Evolutionary conservation across 1,140 invertebrate species (phyloP).

Genomic region (Dufourea novaeangliae): DNA sequence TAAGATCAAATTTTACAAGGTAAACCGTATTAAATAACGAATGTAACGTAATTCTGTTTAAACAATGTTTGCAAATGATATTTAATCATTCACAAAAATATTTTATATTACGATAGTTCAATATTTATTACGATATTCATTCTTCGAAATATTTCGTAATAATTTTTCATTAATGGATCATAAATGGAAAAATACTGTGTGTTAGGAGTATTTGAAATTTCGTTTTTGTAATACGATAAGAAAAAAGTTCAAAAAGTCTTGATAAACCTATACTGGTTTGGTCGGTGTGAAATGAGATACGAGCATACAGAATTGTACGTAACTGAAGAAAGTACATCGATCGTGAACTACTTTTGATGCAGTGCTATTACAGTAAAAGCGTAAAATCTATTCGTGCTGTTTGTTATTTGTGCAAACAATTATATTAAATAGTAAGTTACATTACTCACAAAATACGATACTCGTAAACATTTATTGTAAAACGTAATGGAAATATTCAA

Average conservation of each 20-base stretch:
- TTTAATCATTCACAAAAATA: too few species aligned
- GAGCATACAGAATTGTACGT: not conserved
- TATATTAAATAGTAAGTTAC: not conserved
- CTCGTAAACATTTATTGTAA: not conserved
- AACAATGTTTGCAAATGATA: too few species aligned
- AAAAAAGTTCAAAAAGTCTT: not conserved
- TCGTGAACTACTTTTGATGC: slow-evolving; percentile 18
- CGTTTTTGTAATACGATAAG: not conserved
- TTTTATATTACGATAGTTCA: not conserved
- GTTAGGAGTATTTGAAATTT: not conserved
- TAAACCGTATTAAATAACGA: not conserved
- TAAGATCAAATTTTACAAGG: too few species aligned
- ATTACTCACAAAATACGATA: not conserved
- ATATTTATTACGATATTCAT: not conserved
- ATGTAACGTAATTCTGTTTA: too few species aligned
- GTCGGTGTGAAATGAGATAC: slow-evolving; percentile 4
- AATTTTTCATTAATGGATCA: not conserved
- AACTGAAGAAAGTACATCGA: slow-evolving; percentile 20
- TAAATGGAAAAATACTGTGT: not conserved
- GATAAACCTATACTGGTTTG: slow-evolving; percentile 28
- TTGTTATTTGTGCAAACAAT: not conserved
- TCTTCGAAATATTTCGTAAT: not conserved
- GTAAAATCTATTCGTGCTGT: not conserved
- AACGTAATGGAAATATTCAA: not conserved
- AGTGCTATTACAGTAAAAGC: not conserved